Evolutionary conservation across 30 jellyfish, hydroid and myxozoan genomes (phyloP), one percentile per base, ranked within the genome.

Genomic region (Turritopsis dohrnii): DNA sequence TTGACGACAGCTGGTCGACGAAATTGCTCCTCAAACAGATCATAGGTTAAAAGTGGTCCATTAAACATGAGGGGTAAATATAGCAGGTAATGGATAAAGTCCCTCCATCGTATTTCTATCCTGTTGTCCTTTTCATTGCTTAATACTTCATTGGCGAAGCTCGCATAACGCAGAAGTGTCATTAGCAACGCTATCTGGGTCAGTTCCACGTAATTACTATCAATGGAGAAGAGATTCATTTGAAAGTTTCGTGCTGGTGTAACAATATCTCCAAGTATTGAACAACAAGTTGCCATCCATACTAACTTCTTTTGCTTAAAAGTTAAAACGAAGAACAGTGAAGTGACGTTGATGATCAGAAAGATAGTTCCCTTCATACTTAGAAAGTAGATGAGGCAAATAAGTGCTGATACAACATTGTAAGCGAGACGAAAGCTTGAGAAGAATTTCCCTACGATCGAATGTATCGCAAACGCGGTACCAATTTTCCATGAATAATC

Each of bases 21-120:
- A 76, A 84, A 76, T 71, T 80, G 93, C 16, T 75, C 52, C 75
- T 71, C 52, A 84, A 84, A 93, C 53, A 84, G 79, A 69, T 87
- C 98, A 80, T 72, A 93, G 13, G 96, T 93, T 27, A 93, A 30
- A 19, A 93, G 41, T 8, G 98, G 98, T 75, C 98, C 98, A 60
- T 93, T 88, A 29, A 88, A 69, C 75, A 88, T 88, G 24, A 93
- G 79, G 9, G 98, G 98, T 31, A 84, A 65, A 66, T 93, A 93
- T 52, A 88, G 81, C 1, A 84, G 54, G 54, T 76, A 93, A 18
- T 88, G 82, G n/a, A 85, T 53, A 28, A 80, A 93, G 60, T 41
- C 60, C 13, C 5, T 41, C 60, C 60, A 41, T 13, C 60, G 60
- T 52, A 22, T 66, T 41, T 41, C 60, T 41, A 5, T 41, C 1